Base-by-base conservation (phyloP, 2,888 invertebrate genomes). In the Strigamia maritima region DNA sequence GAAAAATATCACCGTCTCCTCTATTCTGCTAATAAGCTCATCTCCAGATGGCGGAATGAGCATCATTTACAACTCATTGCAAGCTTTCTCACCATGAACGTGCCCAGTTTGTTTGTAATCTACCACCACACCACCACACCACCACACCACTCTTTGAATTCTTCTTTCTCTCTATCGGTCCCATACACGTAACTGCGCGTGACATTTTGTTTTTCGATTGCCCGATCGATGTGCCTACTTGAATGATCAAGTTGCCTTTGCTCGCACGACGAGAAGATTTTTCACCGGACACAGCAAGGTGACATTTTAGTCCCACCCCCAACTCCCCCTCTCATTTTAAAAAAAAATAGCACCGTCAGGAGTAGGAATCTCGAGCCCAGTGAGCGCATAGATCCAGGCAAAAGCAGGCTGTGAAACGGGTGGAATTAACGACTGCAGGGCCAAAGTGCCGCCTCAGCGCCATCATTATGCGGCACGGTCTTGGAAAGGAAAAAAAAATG, bases 161-260 rank as follows among this genome's bases (percentile, higher is more conserved):
- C 49, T n/a, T 7, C n/a, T 49, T 10, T 14, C 8, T 40, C n/a
- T 49, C 19, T 49, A 44, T 44, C 49, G 19, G 49, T 14, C 49
- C 49, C 49, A n/a, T 19, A n/a, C 49, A 49, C 49, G 19, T 49
- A n/a, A 49, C 49, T 49, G 49, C 49, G 49, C 49, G 49, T 49
- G 49, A 49, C 49, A 49, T 49, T 49, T 49, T 49, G 49, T 49
- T 49, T 49, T 49, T 49, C n/a, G n/a, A n/a, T 49, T 49, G 49
- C 19, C 49, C 49, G 49, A 49, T 49, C 49, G 49, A 49, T 49
- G 19, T 49, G 49, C 49, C 49, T 7, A 49, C 49, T 49, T 49
- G 49, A 49, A 49, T 49, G 49, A 49, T 49, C 49, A 49, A 49
- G 19, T 2, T 49, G 49, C 49, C 49, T 49, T n/a, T 49, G 19